phyloP scores from a whole-genome alignment of 2,888 invertebrate species.

The Polylopha cassiicola region DNA sequence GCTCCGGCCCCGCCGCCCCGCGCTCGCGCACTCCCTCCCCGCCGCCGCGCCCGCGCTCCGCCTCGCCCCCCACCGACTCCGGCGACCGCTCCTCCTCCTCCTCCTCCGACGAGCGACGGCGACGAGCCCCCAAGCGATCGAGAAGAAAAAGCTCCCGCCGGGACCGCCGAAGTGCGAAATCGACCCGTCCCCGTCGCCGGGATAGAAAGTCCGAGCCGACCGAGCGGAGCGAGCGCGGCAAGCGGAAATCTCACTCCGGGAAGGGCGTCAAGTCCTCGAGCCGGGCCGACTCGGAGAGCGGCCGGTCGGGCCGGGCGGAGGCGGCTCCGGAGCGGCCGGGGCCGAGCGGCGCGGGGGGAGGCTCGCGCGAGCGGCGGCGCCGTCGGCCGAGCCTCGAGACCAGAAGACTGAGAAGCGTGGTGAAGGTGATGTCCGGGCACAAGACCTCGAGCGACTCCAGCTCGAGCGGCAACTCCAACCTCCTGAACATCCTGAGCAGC shows the following conservation, averaged over 20 bases:
- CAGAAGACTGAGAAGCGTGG: conserved; percentile 65
- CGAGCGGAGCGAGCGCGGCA: conserved; percentile 35
- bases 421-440: conserved; percentile 49
- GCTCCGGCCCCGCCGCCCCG: conserved; percentile 22
- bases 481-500: conserved; percentile 21
- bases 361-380: conserved; percentile 4
- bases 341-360: conserved; percentile 4
- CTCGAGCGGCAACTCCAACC: conserved; percentile 31
- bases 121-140: conserved; percentile 30
- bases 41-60: conserved; percentile 19
- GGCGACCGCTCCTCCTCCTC: conserved; percentile 8
- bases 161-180: conserved; percentile 31
- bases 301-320: background rate
- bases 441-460: conserved; percentile 36
- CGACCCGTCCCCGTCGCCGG: conserved; percentile 31
- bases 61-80: conserved; percentile 1
- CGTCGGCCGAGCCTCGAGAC: conserved; percentile 38
- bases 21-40: conserved; percentile 20
- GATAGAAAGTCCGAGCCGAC: conserved; percentile 25
- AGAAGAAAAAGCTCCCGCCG: conserved; percentile 31
- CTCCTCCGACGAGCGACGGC: conserved; percentile 27
- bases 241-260: conserved; percentile 48
- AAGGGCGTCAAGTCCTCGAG: conserved; percentile 56
- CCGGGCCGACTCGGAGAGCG: conserved; percentile 11
- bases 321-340: background rate